Evolutionary conservation across 2,797 vertebrate genomes (phyloP).

Genomic region (Cirrhinus mrigala): DNA sequence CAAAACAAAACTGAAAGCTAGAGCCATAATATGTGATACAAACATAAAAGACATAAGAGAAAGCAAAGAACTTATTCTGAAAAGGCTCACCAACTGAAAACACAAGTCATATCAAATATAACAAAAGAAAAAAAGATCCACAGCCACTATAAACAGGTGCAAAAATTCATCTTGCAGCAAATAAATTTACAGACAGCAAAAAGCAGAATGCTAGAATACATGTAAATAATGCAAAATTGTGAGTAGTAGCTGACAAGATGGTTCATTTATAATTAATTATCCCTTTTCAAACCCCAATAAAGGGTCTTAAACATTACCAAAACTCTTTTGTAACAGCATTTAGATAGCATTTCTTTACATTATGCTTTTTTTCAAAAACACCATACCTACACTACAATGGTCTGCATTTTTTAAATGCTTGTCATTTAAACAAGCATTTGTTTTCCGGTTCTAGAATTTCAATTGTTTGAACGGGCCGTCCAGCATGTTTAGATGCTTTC

Average conservation of each 20-base stretch:
- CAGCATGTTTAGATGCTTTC: not conserved
- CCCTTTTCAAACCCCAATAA: constrained; percentile 42
- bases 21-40: constrained; percentile 52
- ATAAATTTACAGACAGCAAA: constrained; percentile 22
- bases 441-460: not conserved
- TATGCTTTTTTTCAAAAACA: not conserved
- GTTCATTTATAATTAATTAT: not conserved
- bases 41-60: constrained; percentile 61
- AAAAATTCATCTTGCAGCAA: not conserved
- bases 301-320: not conserved
- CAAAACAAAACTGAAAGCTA: constrained; percentile 17
- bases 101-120: constrained; percentile 51
- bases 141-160: constrained; percentile 1
- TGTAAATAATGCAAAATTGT: not conserved
- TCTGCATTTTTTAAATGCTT: not conserved
- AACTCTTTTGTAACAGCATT: constrained; percentile 10
- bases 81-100: constrained; percentile 46
- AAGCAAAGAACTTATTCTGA: constrained; percentile 49
- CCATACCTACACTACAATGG: not conserved
- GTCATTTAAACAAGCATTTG: constrained; percentile 16
- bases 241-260: not conserved
- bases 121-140: not conserved
- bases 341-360: not conserved
- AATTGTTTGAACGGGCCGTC: not conserved
- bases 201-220: not conserved